Base-by-base conservation (phyloP, 2,113 vertebrate genomes). In the Mirza zaza region DNA sequence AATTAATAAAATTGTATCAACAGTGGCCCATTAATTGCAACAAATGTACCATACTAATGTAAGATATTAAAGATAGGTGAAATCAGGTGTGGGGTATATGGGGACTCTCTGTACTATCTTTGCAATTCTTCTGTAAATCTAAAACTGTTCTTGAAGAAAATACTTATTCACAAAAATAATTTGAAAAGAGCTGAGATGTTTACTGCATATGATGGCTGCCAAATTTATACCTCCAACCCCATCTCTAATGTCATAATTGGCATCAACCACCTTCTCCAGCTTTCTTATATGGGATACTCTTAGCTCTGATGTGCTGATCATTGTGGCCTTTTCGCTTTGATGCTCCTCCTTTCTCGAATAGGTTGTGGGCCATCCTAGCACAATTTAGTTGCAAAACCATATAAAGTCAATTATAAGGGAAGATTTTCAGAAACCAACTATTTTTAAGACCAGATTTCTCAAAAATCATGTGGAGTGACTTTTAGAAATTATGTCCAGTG, bases 121-220 rank as follows among this genome's bases (percentile, higher is more conserved):
- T 81, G 36, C 8, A 39, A 15, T 86, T 68, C 91, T 91, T 39
- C 63, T 85, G 3, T 85, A 76, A 85, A 76, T 52, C n/a, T 59
- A 84, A 93, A 97, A 76, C 20, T 21, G 6, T 68, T 75, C 25
- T 73, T 83, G 96, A 92, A 94, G 67, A 68, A 79, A 77, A 39
- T 27, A 3, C 36, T 75, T 61, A 68, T 63, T 75, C 75, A 84
- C 67, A 94, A 75, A 82, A 95, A 55, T 67, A 85, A 25, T 73
- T 70, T 25, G n/a, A 25, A 32, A 76, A 27, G 17, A 89, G 34
- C 48, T 76, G 10, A 79, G n/a, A 21, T 63, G 42, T 59, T 81
- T 65, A 57, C 21, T 76, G 25, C 5, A 21, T 32, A 27, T 0
- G 8, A 61, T 25, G 7, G 23, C 10, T 68, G 68, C 67, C 82